phyloP scores from a whole-genome alignment of 2,888 invertebrate genomes.

The Apotomis betuletana region DNA sequence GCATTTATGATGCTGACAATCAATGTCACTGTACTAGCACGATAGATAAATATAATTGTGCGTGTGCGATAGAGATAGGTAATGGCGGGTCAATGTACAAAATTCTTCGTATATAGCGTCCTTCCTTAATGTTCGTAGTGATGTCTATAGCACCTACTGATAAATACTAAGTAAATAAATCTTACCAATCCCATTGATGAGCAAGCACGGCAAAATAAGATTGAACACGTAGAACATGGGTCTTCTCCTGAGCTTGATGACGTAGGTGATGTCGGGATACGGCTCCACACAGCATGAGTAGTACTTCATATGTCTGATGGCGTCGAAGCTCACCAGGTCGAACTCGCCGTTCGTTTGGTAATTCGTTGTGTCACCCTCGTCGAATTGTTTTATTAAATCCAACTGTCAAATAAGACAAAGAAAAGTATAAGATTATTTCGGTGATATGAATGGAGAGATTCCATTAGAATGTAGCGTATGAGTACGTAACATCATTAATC shows the following conservation, averaged over 20 bases:
- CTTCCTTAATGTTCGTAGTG: no score
- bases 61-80: no score
- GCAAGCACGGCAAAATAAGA: slow-evolving; percentile 91
- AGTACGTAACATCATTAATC: no score
- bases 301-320: slow-evolving; percentile 87
- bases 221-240: slow-evolving; percentile 95
- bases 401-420: slow-evolving; percentile 75
- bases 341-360: slow-evolving; percentile 97
- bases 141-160: no score
- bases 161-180: slow-evolving; percentile 31
- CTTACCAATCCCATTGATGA: slow-evolving; percentile 93
- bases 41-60: no score
- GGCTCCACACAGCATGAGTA: slow-evolving; percentile 93
- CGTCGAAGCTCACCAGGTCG: slow-evolving; percentile 90
- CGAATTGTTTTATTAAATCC: slow-evolving; percentile 89
- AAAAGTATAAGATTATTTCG: neutral
- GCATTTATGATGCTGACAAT: no score
- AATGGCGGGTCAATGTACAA: no score
- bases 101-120: no score
- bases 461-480: no score
- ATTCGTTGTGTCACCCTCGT: slow-evolving; percentile 93
- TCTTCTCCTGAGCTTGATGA: slow-evolving; percentile 88
- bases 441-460: neutral
- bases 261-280: slow-evolving; percentile 92
- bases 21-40: no score